Evolutionary conservation across 2,888 invertebrate genomes (phyloP).

Genomic region (Heliothis peltigera): DNA sequence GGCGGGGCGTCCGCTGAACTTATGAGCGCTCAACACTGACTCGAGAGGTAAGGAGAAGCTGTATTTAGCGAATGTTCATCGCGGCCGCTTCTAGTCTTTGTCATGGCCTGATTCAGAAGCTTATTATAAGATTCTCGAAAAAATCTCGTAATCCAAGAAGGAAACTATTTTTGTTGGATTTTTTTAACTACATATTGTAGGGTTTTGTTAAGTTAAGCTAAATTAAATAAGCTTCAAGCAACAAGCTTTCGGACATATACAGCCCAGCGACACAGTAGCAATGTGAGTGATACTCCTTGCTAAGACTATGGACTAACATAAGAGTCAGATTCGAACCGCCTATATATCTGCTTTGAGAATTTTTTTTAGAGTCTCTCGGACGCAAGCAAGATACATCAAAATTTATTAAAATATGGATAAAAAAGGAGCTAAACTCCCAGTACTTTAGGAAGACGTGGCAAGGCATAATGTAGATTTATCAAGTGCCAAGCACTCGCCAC

Average conservation of each 20-base stretch:
- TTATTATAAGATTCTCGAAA: background rate
- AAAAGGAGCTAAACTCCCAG: constrained; percentile 27
- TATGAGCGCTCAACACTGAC: constrained; percentile 54
- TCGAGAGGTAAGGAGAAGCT: constrained; percentile 62
- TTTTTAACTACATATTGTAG: too few species aligned
- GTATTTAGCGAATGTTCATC: constrained; percentile 78
- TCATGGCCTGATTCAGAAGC: constrained; percentile 58
- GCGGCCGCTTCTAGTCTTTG: constrained; percentile 53
- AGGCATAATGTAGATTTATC: constrained; percentile 57
- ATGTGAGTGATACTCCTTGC: too few species aligned
- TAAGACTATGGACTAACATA: too few species aligned
- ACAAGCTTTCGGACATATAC: too few species aligned
- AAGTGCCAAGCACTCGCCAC: constrained; percentile 52
- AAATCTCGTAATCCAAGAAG: too few species aligned
- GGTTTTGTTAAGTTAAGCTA: too few species aligned
- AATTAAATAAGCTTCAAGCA: too few species aligned
- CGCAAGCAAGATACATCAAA: background rate
- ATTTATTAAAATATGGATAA: constrained; percentile 17
- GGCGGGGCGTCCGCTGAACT: constrained; percentile 43
- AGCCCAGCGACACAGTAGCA: too few species aligned
- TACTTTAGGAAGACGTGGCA: constrained; percentile 37
- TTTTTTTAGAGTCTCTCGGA: background rate
- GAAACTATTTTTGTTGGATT: too few species aligned
- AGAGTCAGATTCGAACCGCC: too few species aligned
- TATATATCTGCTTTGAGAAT: too few species aligned